Evolutionary conservation across 1,140 invertebrate species (phyloP), one percentile per base, ranked within the genome.

Genomic region (Sinella curviseta): DNA sequence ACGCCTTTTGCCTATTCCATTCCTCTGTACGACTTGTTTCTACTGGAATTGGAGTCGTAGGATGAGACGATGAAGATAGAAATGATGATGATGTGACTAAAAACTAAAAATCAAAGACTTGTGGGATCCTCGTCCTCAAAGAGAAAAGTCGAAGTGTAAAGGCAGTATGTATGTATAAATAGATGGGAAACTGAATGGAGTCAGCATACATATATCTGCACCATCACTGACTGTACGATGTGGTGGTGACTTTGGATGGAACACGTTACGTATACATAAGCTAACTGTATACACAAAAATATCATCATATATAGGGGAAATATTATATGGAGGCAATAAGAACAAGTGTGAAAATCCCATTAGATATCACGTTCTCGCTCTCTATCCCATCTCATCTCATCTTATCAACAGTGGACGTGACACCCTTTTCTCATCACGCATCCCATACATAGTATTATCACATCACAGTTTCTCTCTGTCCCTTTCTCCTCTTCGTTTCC

Each of bases 371-470:
- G 31, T 70, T 70, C 65, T 30, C 26, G 57, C 26, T 33, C 65
- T 17, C 12, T 60, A 17, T 24, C 65, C 8, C 65, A 70, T 30
- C 65, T 33, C 65, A 70, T 70, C 65, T 70, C 65, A 70, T 70
- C 65, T 70, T 70, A 30, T 70, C 65, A 70, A 33, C 65, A 70
- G 65, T 70, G 65, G 65, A 70, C 65, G 65, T 70, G 65, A 70
- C 65, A 70, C 65, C 65, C 65, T 31, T 60, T 70, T 70, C 65
- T 65, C 65, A 70, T 70, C 31, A 70, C 57, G 57, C 65, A 70
- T 70, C 39, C 39, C 39, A 48, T 70, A 60, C 57, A 60, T 60
- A 60, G 57, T 60, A 26, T 60, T 60, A 60, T 48, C 39, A 20
- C 57, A 60, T 26, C 57, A 26, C 8, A 8, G 8, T 48, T 48